A percentile compares a stretch with the other conserved stretches of the same genome.
These are phyloP conservation scores for Dendrocopos noguchii DNA, from an alignment of 2,113 vertebrate species.

Conservation along the genomic window DNA sequence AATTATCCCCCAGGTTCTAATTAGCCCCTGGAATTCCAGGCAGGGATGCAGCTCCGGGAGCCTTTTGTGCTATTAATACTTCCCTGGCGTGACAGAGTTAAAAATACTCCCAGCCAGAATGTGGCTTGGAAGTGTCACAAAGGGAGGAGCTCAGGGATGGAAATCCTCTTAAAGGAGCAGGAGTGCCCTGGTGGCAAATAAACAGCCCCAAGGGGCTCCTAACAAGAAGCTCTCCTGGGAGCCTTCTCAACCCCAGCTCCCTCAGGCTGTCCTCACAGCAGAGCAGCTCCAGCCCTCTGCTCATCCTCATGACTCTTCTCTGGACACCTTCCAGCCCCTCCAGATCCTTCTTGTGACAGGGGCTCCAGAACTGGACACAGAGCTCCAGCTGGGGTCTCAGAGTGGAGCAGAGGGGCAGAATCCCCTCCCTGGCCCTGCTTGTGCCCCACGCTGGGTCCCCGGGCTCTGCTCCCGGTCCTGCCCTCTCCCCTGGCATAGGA, in stretches of 20 bases:
- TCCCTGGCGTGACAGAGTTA: constrained; percentile 40
- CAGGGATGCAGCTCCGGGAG: constrained; percentile 4
- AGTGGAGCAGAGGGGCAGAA: too few relatives aligned
- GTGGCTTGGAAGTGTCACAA: constrained; percentile 1
- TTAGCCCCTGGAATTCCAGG: constrained; percentile 4
- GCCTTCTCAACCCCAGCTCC: too few relatives aligned
- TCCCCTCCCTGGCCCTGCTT: too few relatives aligned
- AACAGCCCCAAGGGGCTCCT: not conserved
- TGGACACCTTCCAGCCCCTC: too few relatives aligned
- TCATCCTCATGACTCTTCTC: too few relatives aligned
- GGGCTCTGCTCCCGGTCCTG: not conserved
- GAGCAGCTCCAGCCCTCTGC: too few relatives aligned
- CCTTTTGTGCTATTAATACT: constrained; percentile 61
- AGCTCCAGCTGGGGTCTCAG: too few relatives aligned
- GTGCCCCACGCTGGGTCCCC: too few relatives aligned
- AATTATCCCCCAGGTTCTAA: constrained; percentile 13
- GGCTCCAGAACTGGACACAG: too few relatives aligned
- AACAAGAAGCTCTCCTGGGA: not conserved
- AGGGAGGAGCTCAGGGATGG: constrained; percentile 32
- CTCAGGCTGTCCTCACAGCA: too few relatives aligned
- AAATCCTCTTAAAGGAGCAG: constrained; percentile 5
- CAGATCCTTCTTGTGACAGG: too few relatives aligned
- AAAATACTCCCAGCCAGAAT: constrained; percentile 50
- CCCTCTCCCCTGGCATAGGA: not conserved
- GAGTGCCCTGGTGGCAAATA: not conserved